A percentile compares a stretch with the other conserved stretches of the same genome.
These are phyloP conservation scores for Mythimna vitellina DNA, from an alignment of 2,888 invertebrate species.

Conservation along the genomic window DNA sequence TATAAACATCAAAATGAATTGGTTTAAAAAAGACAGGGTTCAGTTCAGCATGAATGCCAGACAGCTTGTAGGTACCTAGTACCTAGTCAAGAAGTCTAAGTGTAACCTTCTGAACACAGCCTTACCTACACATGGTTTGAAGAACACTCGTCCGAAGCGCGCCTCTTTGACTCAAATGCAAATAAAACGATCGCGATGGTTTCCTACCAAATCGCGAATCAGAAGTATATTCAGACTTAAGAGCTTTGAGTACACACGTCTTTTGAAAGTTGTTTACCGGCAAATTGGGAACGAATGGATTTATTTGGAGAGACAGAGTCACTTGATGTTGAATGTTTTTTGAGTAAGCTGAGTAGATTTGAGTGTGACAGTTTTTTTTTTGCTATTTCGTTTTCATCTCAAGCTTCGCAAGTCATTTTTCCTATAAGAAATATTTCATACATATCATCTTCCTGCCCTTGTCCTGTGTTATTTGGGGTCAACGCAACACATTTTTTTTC, in stretches of 20 bases:
- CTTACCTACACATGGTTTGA: conserved; percentile 62
- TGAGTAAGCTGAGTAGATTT: not conserved
- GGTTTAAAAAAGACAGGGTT: no score
- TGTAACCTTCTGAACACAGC: conserved; percentile 1
- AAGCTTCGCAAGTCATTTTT: no score
- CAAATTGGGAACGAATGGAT: conserved; percentile 50
- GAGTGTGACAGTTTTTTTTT: not conserved
- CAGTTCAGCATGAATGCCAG: no score
- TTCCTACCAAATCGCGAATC: conserved; percentile 78
- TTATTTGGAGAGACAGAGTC: conserved; percentile 6
- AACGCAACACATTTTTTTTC: no score
- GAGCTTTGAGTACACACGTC: conserved; percentile 47
- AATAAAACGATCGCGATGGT: conserved; percentile 72
- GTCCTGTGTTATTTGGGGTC: no score
- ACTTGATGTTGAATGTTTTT: not conserved
- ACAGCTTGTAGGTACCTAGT: no score
- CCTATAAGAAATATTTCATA: no score
- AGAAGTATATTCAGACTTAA: conserved; percentile 71
- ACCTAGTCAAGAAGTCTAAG: no score
- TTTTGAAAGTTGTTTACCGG: conserved; percentile 45
- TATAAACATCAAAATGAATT: no score
- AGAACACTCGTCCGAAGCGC: conserved; percentile 65
- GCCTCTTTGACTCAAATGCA: conserved; percentile 71
- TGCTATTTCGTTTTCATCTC: no score
- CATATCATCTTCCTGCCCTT: no score